Evolutionary conservation across 1,140 invertebrate species (phyloP), one percentile per base, ranked within the genome.

Genomic region (Heliconius congener): DNA sequence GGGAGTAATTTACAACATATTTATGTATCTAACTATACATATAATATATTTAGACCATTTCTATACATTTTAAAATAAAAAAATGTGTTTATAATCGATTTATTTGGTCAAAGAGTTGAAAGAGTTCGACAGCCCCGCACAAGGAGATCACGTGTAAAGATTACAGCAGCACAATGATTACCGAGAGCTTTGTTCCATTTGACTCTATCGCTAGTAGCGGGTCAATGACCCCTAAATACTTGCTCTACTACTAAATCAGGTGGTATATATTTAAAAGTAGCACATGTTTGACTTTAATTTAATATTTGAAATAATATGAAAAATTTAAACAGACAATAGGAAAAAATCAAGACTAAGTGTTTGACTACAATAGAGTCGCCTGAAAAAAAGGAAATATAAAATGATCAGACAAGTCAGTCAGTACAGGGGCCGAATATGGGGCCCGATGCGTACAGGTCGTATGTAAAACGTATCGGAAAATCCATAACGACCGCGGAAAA

Each of bases 401-500:
- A 52, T 6, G 1, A 52, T 52, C 4, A 52, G 18, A 18, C 50
- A 8, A 52, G 18, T 19, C 5, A 52, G 16, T 52, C 5, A 52
- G 50, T 46, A 8, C 18, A 8, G 50, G 6, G 18, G 50, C 18
- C 0, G 18, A n/a, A 23, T 19, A 66, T 4, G n/a, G 19, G 13
- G 11, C 27, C 23, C 60, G 23, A 27, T 66, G 23, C 60, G 60
- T 16, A 16, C 60, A 6, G 60, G 60, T 66, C 87, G 89, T 91
- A 93, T 92, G 90, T 93, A 93, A 93, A 93, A 84, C 86, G 84
- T 80, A 81, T 85, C 87, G 88, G 90, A 92, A 93, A 93, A 93
- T 93, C 92, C 90, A 93, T 92, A 93, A 90, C 89, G 90, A 84
- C 87, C 91, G 92, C 91, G 92, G 90, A 93, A 93, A 93, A 92